These are phyloP conservation scores for Liopterus haemorrhoidalis DNA, from an alignment of 2,888 invertebrate genomes.

Conservation along the genomic window DNA sequence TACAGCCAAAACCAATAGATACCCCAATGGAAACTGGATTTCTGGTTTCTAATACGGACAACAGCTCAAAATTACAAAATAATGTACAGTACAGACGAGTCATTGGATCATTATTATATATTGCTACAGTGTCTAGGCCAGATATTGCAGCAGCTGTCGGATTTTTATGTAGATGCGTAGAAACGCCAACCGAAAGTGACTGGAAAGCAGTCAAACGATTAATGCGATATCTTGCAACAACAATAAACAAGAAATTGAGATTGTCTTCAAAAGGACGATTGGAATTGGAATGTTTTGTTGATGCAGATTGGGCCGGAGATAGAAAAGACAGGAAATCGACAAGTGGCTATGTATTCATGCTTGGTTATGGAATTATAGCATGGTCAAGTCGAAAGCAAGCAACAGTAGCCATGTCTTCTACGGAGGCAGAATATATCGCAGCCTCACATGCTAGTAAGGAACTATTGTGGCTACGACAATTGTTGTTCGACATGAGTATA, in stretches of 20 bases:
- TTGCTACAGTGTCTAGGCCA: constrained; percentile 9
- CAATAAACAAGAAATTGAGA: constrained; percentile 8
- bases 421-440: constrained; percentile 6
- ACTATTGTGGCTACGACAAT: constrained; percentile 2
- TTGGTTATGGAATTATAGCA: not conserved
- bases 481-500: not conserved
- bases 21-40: constrained; percentile 10
- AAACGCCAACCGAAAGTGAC: constrained; percentile 10
- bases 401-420: constrained; percentile 4
- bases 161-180: constrained; percentile 7
- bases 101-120: constrained; percentile 13
- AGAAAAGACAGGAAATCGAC: constrained; percentile 1
- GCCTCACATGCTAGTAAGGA: constrained; percentile 1
- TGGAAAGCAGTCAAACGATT: constrained; percentile 20
- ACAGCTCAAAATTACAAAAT: constrained; percentile 4
- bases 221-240: constrained; percentile 34
- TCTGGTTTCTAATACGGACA: constrained; percentile 1
- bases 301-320: constrained; percentile 4
- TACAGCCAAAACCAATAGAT: not conserved
- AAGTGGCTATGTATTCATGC: constrained; percentile 5
- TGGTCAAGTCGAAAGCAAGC: constrained; percentile 5
- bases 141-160: constrained; percentile 11
- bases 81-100: constrained; percentile 7
- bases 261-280: not conserved
- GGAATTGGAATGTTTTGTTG: not conserved